phyloP scores from a whole-genome alignment of 1,140 invertebrate species.

The Drosophila melanogaster region Release_6_plus_ISO1_MT NT_033779.5:7517501-7518000 shows the following conservation, averaged over 20 bases:
- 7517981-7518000: constrained; percentile 71
- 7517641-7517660: constrained; percentile 47
- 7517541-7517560: constrained; percentile 8
- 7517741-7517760: background rate
- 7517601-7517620: constrained; percentile 72
- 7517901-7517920: constrained; percentile 52
- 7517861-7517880: constrained; percentile 45
- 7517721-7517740: background rate
- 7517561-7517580: constrained; percentile 56
- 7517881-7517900: constrained; percentile 47
- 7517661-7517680: constrained; percentile 45
- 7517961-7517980: constrained; percentile 12
- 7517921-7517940: constrained; percentile 27
- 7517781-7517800: constrained; percentile 59
- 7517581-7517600: constrained; percentile 63
- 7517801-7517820: constrained; percentile 40
- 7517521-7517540: constrained; percentile 20
- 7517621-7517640: constrained; percentile 28
- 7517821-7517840: constrained; percentile 33
- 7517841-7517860: constrained; percentile 53
- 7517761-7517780: constrained; percentile 45
- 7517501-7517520: constrained; percentile 66
- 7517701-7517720: background rate
- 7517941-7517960: constrained; percentile 17
- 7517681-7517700: constrained; percentile 16